Evolutionary conservation across 2,797 vertebrate species (phyloP).

Genomic region (Champsocephalus esox): DNA sequence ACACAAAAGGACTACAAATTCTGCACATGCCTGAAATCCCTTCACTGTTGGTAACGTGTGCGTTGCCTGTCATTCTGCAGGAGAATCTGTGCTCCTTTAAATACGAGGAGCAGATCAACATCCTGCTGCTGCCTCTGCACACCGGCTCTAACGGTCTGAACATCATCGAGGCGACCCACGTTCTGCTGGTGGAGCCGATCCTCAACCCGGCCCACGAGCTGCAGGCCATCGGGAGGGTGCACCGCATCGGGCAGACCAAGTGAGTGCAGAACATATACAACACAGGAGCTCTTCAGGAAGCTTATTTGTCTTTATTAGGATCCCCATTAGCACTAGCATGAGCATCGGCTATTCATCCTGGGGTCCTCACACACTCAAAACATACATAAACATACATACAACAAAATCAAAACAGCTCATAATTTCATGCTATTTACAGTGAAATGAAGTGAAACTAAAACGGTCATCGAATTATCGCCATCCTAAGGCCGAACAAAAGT

Average conservation of each 20-base stretch:
- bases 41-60: neutral
- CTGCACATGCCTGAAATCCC: neutral
- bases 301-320: neutral
- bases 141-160: constrained; percentile 98
- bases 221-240: constrained; percentile 97
- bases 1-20: no score
- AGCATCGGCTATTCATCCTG: no score
- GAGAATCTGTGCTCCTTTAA: constrained; percentile 98
- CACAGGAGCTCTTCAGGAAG: neutral
- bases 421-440: no score
- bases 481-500: no score
- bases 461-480: no score
- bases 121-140: constrained; percentile 96
- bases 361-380: no score
- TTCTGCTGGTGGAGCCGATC: constrained; percentile 96
- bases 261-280: constrained; percentile 60
- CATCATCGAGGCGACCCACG: constrained; percentile 98
- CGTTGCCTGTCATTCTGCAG: constrained; percentile 70
- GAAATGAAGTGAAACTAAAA: no score
- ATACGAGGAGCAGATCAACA: constrained; percentile 95
- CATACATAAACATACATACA: no score
- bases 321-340: no score
- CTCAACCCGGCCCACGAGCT: constrained; percentile 97
- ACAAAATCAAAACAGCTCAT: no score
- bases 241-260: constrained; percentile 98